Base-by-base conservation (phyloP, 2,888 invertebrate genomes). In the Diploptera punctata region DNA sequence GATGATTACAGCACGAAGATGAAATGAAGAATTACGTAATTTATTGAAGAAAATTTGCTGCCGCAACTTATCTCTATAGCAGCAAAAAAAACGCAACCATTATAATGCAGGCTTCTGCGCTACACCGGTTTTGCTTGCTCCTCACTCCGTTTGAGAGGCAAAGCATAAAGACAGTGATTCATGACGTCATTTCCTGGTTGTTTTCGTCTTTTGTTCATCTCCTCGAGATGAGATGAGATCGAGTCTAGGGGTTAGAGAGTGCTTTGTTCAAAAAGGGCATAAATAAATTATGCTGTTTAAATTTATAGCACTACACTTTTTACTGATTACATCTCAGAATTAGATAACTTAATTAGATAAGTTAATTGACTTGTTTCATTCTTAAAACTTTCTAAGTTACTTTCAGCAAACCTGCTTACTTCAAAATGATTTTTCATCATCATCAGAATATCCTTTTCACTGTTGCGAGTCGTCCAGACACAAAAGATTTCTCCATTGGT, bases 181-280 rank as follows among this genome's bases (percentile, higher is more conserved):
- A 61, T 61, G 61, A 61, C 61, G 61, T 61, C 61, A 38, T 61
- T 61, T 38, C 61, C 61, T 60, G 60, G 29, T 60, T 31, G 60
- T 60, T 60, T 24, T 52, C 52, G 52, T 26, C 57, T 57, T 57
- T 61, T 61, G 61, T 61, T 61, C 38, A 38, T 38, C 38, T 61
- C 10, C 61, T 61, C 33, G 19, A 38, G 61, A 26, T 57, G 26
- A 57, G 57, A 57, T 57, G 57, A 57, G 57, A 57, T 31, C 31
- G 57, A 52, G 52, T 24, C 52, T n/a, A 21, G 52, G 52, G 52
- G 52, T 52, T 52, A 52, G 52, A 9, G 10, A 13, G 5, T 3
- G n/a, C 3, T 57, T 57, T n/a, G n/a, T 57, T 57, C 57, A 26
- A 57, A n/a, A 57, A n/a, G 26, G 29, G 57, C 57, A 57, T 29